A percentile compares a stretch with the other conserved stretches of the same genome.
These are phyloP conservation scores for Sinocyclocheilus anshuiensis DNA, from an alignment of 2,113 vertebrate species.

Conservation along the genomic window DNA sequence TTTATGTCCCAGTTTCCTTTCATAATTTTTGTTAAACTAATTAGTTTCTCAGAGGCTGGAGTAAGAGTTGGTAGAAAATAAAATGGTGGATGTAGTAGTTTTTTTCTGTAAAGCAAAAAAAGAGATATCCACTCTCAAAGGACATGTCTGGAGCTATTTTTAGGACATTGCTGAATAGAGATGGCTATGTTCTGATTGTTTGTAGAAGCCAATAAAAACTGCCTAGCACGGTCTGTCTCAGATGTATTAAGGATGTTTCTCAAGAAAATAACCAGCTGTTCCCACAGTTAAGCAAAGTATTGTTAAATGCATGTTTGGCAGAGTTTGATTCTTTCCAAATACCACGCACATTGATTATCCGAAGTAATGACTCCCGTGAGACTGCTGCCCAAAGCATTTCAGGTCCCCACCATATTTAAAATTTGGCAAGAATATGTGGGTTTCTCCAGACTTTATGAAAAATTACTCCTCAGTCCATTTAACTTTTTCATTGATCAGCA, in stretches of 20 bases:
- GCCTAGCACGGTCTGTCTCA: slow-evolving; percentile 5
- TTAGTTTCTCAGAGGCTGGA: neutral
- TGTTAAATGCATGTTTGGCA: neutral
- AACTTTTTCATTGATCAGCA: neutral
- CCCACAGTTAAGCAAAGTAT: neutral
- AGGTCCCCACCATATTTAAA: neutral
- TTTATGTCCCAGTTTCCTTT: neutral
- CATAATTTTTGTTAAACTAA: neutral
- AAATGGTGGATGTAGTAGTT: neutral
- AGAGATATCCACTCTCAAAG: neutral
- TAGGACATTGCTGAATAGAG: slow-evolving; percentile 30
- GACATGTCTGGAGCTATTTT: slow-evolving; percentile 15
- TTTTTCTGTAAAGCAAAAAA: neutral
- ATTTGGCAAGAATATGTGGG: neutral
- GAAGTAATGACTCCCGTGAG: neutral
- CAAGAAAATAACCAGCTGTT: slow-evolving; percentile 22
- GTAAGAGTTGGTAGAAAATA: neutral
- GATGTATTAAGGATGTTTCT: slow-evolving; percentile 29
- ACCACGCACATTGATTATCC: neutral
- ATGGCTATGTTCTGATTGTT: slow-evolving; percentile 34
- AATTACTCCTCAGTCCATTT: neutral
- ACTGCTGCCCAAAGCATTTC: neutral
- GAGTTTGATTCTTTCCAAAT: neutral
- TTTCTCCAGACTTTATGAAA: neutral
- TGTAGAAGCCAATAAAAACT: slow-evolving; percentile 13